Conservation (phyloP, 1,140 invertebrate genomes). For the Zelostemma sp. region DNA sequence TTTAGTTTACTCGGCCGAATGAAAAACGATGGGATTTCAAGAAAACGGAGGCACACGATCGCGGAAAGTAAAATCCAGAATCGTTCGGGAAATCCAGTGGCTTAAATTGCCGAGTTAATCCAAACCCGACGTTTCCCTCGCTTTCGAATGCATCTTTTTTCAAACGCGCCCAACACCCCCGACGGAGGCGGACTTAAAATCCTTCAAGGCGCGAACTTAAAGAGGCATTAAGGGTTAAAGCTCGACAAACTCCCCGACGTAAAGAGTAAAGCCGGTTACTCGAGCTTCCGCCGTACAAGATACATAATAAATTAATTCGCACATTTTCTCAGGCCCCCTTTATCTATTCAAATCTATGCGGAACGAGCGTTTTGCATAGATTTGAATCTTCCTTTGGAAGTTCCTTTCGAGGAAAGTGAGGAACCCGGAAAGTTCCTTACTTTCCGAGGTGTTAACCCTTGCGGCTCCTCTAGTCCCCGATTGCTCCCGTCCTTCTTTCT, state of each 20-base stretch:
- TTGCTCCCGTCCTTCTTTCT: constrained; percentile 39
- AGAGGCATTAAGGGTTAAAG: constrained; percentile 58
- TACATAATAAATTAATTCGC: constrained; percentile 71
- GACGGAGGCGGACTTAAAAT: constrained; percentile 33
- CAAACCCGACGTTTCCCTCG: constrained; percentile 20
- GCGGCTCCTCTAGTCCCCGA: constrained; percentile 45
- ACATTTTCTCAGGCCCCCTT: constrained; percentile 59
- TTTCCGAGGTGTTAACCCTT: constrained; percentile 65
- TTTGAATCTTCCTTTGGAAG: constrained; percentile 8
- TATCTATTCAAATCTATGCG: constrained; percentile 72
- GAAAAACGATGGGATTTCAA: too few species aligned
- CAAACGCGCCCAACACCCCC: constrained; percentile 19
- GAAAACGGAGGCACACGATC: too few species aligned
- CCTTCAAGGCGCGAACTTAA: constrained; percentile 46
- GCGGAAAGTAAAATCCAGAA: too few species aligned
- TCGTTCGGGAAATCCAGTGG: too few species aligned
- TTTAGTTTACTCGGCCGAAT: too few species aligned
- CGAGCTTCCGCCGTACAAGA: constrained; percentile 54
- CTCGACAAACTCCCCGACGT: constrained; percentile 48
- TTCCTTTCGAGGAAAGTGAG: not conserved
- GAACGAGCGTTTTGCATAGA: constrained; percentile 61
- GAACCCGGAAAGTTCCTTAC: constrained; percentile 34
- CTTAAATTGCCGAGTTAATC: constrained; percentile 31
- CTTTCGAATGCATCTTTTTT: constrained; percentile 18
- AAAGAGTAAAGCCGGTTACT: constrained; percentile 57